Percentiles rank a stretch among this genome's conserved stretches.
These are phyloP conservation scores for Mamestra brassicae DNA, from an alignment of 2,888 invertebrate genomes.

Conservation along the genomic window DNA sequence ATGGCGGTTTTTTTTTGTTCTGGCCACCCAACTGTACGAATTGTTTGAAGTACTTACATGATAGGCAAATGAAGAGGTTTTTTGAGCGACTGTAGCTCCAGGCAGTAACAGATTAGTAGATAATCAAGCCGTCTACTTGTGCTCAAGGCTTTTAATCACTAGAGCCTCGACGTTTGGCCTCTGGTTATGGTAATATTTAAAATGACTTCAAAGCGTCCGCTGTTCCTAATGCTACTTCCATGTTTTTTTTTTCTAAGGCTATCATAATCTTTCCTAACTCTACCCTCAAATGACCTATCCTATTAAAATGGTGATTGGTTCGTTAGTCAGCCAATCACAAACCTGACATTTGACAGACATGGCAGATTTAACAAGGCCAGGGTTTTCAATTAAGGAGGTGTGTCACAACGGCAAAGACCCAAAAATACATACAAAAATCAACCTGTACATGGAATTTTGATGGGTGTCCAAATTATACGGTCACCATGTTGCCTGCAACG, in stretches of 20 bases:
- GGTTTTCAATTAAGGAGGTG: conserved; percentile 15
- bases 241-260: not conserved
- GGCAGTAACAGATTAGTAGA: conserved; percentile 52
- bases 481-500: conserved; percentile 37
- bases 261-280: not conserved
- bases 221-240: not conserved
- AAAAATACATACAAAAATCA: conserved; percentile 14
- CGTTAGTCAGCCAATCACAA: not conserved
- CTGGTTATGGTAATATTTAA: conserved; percentile 29
- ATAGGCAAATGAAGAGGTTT: conserved; percentile 46
- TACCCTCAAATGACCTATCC: too few relatives aligned
- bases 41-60: conserved; percentile 25
- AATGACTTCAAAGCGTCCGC: conserved; percentile 28
- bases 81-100: conserved; percentile 30
- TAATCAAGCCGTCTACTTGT: conserved; percentile 34
- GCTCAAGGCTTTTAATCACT: conserved; percentile 26
- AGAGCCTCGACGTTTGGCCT: conserved; percentile 22
- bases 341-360: not conserved
- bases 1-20: conserved; percentile 7
- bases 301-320: not conserved
- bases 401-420: not conserved
- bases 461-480: conserved; percentile 56
- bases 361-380: not conserved
- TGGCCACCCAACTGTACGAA: conserved; percentile 33
- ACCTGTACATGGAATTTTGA: conserved; percentile 56